Conservation (phyloP, 2,888 invertebrate genomes). For the Auanema sp. region DNA sequence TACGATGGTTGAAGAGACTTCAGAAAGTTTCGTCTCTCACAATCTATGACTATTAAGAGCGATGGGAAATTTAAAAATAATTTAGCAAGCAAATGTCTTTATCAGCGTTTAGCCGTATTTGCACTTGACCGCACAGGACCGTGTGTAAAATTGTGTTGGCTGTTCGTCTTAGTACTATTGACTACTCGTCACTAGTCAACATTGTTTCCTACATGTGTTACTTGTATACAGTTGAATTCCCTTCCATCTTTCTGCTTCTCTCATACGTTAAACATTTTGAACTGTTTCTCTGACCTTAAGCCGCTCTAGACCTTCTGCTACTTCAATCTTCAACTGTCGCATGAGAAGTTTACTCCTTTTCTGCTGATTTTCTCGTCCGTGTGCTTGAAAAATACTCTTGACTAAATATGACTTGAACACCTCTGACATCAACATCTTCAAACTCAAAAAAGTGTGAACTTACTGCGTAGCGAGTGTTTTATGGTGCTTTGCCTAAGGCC, state of each 20-base stretch:
- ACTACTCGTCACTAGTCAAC: constrained; percentile 9
- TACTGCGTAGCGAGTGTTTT: no score
- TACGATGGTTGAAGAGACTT: no score
- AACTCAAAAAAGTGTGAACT: no score
- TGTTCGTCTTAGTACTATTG: constrained; percentile 20
- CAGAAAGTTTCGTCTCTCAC: neutral
- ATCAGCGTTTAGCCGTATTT: constrained; percentile 6
- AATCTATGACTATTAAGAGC: constrained; percentile 6
- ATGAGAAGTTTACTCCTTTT: no score
- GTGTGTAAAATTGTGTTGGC: constrained; percentile 15
- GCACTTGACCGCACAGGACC: neutral
- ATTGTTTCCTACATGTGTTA: constrained; percentile 10
- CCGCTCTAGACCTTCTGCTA: no score
- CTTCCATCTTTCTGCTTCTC: constrained; percentile 8
- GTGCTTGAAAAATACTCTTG: no score
- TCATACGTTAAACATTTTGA: neutral
- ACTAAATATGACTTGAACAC: no score
- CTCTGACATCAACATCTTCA: no score
- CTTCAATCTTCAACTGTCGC: no score
- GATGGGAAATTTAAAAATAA: neutral
- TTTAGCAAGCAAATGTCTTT: neutral
- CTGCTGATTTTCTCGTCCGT: no score
- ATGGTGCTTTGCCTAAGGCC: no score
- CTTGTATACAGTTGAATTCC: constrained; percentile 9
- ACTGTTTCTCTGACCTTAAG: no score